Percentiles rank a stretch among this genome's conserved stretches.
phyloP scores from a whole-genome alignment of 1,140 invertebrate species.

The Coboldia fuscipes region DNA sequence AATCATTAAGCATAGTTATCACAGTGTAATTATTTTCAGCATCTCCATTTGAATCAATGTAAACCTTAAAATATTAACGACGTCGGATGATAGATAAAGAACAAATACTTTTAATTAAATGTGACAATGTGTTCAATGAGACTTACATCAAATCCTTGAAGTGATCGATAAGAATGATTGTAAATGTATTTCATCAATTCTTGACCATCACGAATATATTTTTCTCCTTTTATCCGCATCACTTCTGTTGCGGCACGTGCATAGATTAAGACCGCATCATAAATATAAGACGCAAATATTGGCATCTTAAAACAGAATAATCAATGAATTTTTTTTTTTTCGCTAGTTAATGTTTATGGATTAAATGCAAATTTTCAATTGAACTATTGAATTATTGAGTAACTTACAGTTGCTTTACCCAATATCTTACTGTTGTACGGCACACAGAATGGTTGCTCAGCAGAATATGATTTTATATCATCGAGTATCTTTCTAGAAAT shows the following conservation, averaged over 20 bases:
- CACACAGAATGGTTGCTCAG: too few relatives aligned
- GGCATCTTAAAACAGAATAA: constrained; percentile 60
- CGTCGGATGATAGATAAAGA: too few relatives aligned
- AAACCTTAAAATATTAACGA: constrained; percentile 43
- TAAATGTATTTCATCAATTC: constrained; percentile 41
- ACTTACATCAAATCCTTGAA: constrained; percentile 54
- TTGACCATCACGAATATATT: constrained; percentile 50
- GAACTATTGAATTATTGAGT: too few relatives aligned
- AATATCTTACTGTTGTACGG: too few relatives aligned
- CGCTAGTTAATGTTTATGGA: too few relatives aligned
- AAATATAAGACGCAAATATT: constrained; percentile 66
- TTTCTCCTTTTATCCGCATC: constrained; percentile 36
- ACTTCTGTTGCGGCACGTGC: constrained; percentile 53
- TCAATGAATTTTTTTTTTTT: too few relatives aligned
- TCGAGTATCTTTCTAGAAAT: too few relatives aligned
- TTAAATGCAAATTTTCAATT: too few relatives aligned
- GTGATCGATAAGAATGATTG: constrained; percentile 49
- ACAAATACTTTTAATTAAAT: constrained; percentile 1
- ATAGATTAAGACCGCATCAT: constrained; percentile 74
- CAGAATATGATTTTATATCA: too few relatives aligned
- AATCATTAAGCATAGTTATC: constrained; percentile 41
- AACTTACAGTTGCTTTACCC: too few relatives aligned
- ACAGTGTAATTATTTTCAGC: constrained; percentile 82
- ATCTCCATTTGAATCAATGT: constrained; percentile 71
- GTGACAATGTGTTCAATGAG: background rate